Evolutionary conservation across 1,140 invertebrate genomes (phyloP), one percentile per base, ranked within the genome.

Genomic region (Stegodyphus mimosarum): DNA sequence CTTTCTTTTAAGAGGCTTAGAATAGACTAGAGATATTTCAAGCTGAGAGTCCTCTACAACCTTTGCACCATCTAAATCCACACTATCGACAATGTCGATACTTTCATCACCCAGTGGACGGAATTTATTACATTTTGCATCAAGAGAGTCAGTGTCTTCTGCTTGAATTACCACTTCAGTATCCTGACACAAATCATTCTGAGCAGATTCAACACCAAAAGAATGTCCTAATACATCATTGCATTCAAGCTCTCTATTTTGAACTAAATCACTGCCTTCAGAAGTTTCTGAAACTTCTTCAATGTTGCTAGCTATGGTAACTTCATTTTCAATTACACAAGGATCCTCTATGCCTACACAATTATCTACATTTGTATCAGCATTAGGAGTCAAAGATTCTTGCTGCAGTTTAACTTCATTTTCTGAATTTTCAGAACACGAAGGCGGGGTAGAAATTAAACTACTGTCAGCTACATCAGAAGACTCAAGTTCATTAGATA

Each of bases 1-100:
- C 90, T 94, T 94, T 88, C 94, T 90, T 90, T 94, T 94, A 87
- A 91, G 91, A 87, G 91, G 89, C 89, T 91, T 87, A 88, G 86
- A 89, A 89, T 88, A n/a, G 77, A 87, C 83, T 84, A 85, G 81
- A 87, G 77, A 74, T 74, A 81, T 72, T 53, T 77, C 83, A 72
- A 86, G 83, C 52, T 86, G 73, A 66, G 74, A 78, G 64, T 86
- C 69, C n/a, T 86, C 83, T 33, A 70, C 49, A 48, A 63, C 66
- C 51, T 60, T 33, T 69, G 50, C n/a, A 70, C 64, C 63, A n/a
- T 84, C 81, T 6, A 55, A 50, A 17, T 84, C 81, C 51, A 73
- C 76, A 51, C 81, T 75, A 60, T 84, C 81, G 49, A 76, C 73
- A 67, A 75, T 55, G 33, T 33, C 60, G 17, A 81, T 66, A 60